These are phyloP conservation scores for Microctonus hyperodae DNA, from an alignment of 2,888 invertebrate genomes.

Conservation along the genomic window DNA sequence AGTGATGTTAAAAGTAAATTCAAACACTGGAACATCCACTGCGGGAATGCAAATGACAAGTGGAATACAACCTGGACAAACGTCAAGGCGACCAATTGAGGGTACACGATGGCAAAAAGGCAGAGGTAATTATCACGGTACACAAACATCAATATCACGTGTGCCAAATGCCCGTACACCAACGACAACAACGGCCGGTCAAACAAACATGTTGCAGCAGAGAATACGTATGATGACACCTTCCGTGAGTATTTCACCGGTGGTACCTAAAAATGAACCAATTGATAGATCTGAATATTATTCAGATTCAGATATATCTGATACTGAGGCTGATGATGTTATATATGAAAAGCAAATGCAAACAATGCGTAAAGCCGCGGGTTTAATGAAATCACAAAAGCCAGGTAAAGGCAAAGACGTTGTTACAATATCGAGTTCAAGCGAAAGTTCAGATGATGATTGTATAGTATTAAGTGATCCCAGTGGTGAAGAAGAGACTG, in stretches of 20 bases:
- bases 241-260: conserved; percentile 65
- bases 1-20: conserved; percentile 59
- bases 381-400: conserved; percentile 50
- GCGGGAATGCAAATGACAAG: conserved; percentile 38
- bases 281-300: conserved; percentile 56
- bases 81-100: conserved; percentile 53
- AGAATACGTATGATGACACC: conserved; percentile 65
- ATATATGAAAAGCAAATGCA: conserved; percentile 55
- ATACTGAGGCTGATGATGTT: conserved; percentile 54
- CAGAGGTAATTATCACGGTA: conserved; percentile 48
- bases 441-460: conserved; percentile 80
- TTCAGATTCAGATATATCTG: conserved; percentile 60
- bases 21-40: conserved; percentile 45
- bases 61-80: conserved; percentile 43
- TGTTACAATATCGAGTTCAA: conserved; percentile 78
- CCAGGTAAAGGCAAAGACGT: conserved; percentile 65
- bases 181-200: conserved; percentile 40
- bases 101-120: conserved; percentile 58
- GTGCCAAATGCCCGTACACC: conserved; percentile 45
- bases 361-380: conserved; percentile 46
- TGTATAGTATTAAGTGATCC: conserved; percentile 88
- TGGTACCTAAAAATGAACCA: conserved; percentile 60
- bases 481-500: conserved; percentile 80
- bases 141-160: conserved; percentile 57
- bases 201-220: conserved; percentile 51